Base-by-base conservation (phyloP, 1,140 invertebrate species). In the Vollenhovia emeryi region DNA sequence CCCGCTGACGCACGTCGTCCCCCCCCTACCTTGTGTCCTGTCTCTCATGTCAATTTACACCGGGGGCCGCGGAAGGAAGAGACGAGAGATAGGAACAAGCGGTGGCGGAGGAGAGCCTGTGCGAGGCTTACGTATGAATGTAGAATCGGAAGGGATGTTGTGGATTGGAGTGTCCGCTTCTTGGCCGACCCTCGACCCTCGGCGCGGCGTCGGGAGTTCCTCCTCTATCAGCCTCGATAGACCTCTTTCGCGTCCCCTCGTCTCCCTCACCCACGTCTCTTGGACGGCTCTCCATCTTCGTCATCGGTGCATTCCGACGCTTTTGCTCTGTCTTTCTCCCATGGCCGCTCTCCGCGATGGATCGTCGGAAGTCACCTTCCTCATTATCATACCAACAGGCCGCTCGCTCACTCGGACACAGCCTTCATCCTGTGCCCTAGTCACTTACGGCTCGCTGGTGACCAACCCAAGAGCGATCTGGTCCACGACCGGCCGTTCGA, bases 291-390 rank as follows among this genome's bases (percentile, higher is more conserved):
- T 75, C 40, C 78, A 78, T 85, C 76, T 86, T 73, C 84, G 62
- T 79, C 76, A 74, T 75, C 80, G 84, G 50, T 45, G 57, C 80
- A 86, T 78, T 78, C 75, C 80, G 82, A 62, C 52, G 57, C 57
- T 52, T 48, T 68, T 66, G 55, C 75, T 64, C 80, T 76, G 71
- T 91, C 90, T 91, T 89, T 60, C 84, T 92, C 88, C 84, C 85
- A 83, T 69, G 36, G 36, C 66, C 68, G 57, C 83, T 89, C 83
- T 91, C 92, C 84, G 87, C 88, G 84, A 92, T 93, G 92, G 91
- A 95, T 94, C 93, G 93, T 95, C 94, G 94, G 94, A 95, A 94
- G 94, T 95, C 94, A 95, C 94, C 94, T 95, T 95, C 94, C 94
- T 95, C 94, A 95, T 95, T 95, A 95, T 94, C 94, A 94, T 94